A percentile compares a stretch with the other conserved stretches of the same genome.
Conservation (phyloP, 2,888 invertebrate species). For the Nasonia oneida region DNA sequence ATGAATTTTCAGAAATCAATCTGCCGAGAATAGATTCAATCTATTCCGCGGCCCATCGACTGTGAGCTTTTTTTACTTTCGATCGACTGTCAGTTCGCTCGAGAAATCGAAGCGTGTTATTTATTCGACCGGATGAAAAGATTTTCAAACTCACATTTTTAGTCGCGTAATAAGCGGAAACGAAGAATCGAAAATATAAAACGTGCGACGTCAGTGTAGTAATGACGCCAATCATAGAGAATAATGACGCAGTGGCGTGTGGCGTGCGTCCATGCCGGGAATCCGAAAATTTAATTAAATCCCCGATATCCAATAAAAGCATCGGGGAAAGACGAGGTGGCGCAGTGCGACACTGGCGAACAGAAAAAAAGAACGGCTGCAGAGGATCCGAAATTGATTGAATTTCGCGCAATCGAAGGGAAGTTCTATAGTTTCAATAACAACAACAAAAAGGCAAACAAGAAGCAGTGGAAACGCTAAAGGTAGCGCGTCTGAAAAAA, state of each 20-base stretch:
- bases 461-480: constrained; percentile 28
- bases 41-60: background rate
- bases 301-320: background rate
- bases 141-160: background rate
- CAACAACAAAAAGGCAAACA: constrained; percentile 37
- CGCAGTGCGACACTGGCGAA: background rate
- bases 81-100: background rate
- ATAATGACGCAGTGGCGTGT: background rate
- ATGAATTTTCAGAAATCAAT: constrained; percentile 44
- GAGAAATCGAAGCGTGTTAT: background rate
- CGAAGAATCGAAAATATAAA: no score
- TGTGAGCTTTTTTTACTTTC: background rate
- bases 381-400: constrained; percentile 44
- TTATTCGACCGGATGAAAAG: background rate
- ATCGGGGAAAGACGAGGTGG: background rate
- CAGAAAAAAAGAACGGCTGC: background rate
- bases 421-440: constrained; percentile 51
- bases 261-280: background rate
- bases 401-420: constrained; percentile 38
- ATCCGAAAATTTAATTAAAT: constrained; percentile 23
- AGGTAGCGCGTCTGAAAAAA: constrained; percentile 22
- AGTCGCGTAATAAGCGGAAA: background rate
- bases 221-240: constrained; percentile 4
- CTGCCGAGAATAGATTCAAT: constrained; percentile 2
- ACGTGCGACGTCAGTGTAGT: background rate